Percentiles rank a stretch among this genome's conserved stretches.
phyloP scores from a whole-genome alignment of 2,797 vertebrate genomes.

The Thripadectes ignobilis region DNA sequence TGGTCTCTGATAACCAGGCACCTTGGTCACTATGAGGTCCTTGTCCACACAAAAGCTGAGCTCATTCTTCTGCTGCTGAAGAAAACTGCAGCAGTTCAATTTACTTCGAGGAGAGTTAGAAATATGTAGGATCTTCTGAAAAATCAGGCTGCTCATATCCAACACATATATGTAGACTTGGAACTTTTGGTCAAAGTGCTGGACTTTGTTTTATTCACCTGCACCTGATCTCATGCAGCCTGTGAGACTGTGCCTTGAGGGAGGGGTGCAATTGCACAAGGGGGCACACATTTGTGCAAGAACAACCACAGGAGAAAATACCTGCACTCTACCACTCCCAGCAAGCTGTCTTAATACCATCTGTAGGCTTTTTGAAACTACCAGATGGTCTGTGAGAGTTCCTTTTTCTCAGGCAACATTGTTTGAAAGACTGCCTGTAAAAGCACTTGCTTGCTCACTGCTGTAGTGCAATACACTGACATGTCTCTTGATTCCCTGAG shows the following conservation, averaged over 20 bases:
- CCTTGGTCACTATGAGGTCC: neutral
- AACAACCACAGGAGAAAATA: neutral
- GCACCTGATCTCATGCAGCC: neutral
- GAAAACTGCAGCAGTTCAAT: neutral
- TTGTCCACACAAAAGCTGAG: fast-evolving
- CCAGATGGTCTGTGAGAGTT: neutral
- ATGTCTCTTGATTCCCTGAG: neutral
- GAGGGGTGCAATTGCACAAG: neutral
- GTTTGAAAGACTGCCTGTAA: neutral
- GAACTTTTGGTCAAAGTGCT: neutral
- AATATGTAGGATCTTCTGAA: neutral
- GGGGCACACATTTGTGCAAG: neutral
- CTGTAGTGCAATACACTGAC: neutral
- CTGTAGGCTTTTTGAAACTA: neutral
- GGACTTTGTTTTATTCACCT: neutral
- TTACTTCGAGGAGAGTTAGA: neutral
- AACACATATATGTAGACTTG: neutral
- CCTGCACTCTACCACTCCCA: neutral
- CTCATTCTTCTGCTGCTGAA: neutral
- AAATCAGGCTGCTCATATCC: neutral
- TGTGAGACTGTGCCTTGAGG: neutral
- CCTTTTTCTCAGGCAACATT: neutral
- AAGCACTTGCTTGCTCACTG: neutral
- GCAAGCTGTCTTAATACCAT: neutral
- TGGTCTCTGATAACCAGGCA: neutral